Base-by-base conservation (phyloP, 2,113 vertebrate species). In the Brachypteracias leptosomus region DNA sequence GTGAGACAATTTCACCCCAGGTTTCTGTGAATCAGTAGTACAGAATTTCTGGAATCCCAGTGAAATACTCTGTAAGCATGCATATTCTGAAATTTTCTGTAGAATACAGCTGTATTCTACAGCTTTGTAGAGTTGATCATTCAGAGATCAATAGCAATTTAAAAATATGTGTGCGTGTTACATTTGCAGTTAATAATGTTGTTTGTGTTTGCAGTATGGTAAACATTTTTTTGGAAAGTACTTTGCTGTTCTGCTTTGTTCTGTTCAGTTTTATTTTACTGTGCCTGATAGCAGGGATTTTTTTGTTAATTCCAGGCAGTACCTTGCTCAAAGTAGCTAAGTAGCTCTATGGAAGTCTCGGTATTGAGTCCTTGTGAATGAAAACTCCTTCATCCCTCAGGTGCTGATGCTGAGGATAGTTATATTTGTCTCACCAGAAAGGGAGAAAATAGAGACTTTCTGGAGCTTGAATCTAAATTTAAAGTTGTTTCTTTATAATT, bases 1-100 rank as follows among this genome's bases (percentile, higher is more conserved):
- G 44, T 38, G 44, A 68, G 51, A 76, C 85, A 33, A 63, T 68
- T 14, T 80, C 24, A 66, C 8, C 4, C 28, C 4, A 70, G 40
- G 5, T 84, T 0, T 0, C 46, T 70, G 29, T 55, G 22, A 49
- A 66, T 80, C 61, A 52, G 7, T n/a, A 61, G 38, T 40, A 54
- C 17, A 36, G 61, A 85, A n/a, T 91, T 70, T 80, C 42, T 42
- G 42, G 42, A 80, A 61, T 83, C 24, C 20, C 54, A 47, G 17
- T 61, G 28, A 84, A 84, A 71, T 71, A 61, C 61, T 83, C n/a
- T 68, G 21, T 62, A 26, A 8, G 28, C 55, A 33, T 57, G 31
- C 31, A 20, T 33, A 33, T 33, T 57, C 18, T 57, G 24, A 84
- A 79, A 63, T 76, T 54, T 71, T 84, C 38, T 66, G 21, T 63